Evolutionary conservation across 2,888 invertebrate genomes (phyloP), one percentile per base, ranked within the genome.

Genomic region (Cryptocephalus moraei): DNA sequence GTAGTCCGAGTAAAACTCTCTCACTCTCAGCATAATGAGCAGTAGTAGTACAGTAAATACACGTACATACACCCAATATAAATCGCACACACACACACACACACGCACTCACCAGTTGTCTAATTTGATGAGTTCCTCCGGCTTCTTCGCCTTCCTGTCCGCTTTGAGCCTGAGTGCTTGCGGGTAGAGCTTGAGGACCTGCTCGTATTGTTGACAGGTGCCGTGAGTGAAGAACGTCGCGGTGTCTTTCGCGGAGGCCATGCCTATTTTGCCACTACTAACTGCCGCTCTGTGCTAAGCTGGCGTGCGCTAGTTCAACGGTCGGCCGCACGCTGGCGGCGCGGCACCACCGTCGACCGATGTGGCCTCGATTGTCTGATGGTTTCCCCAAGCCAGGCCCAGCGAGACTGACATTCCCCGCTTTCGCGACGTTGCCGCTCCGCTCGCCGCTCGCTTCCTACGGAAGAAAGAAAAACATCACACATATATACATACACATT

Each of bases 161-260:
- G 93, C 91, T 76, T 92, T 93, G 62, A 92, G 74, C 75, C 84
- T 84, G 61, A 93, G 78, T 62, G 91, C 92, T 78, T 91, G 84
- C 64, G 91, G 91, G 75, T 93, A 93, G 67, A 92, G 78, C 76
- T 87, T 86, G 68, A 89, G 80, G 70, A 92, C 90, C 77, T 85
- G 84, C 70, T 87, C 86, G 77, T 86, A 90, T 75, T 89, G 87
- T 73, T 78, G 78, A 68, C 87, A 84, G 75, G 84, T 86, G 72
- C 90, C 92, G 77, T 89, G 84, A 75, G 85, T 82, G 77, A 92
- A 91, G 82, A 92, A 92, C 79, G 87, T 86, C 74, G 90, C 86
- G 76, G 90, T 90, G 79, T 89, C 88, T 66, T 68, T 68, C 61
- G 64, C 66, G 59, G 62, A 59, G 64, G 63, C 66, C 66, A 66